Percentiles rank a stretch among this genome's conserved stretches.
Evolutionary conservation across 1,140 invertebrate genomes (phyloP).

Genomic region (Drosophila obscura): DNA sequence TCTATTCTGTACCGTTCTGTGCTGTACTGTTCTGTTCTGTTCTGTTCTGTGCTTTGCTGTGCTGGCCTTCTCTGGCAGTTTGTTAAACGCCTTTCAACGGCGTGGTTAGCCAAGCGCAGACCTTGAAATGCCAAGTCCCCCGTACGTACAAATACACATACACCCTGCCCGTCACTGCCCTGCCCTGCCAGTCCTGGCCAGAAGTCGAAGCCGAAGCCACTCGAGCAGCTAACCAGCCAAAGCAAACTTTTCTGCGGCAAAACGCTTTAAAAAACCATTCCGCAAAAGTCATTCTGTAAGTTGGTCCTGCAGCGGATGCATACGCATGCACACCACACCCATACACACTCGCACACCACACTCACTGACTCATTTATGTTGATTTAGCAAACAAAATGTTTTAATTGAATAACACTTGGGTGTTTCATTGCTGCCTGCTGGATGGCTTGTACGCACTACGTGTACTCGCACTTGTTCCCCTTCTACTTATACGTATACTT

Average conservation of each 20-base stretch:
- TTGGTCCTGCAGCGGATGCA: conserved; percentile 27
- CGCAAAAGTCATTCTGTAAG: conserved; percentile 71
- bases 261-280: conserved; percentile 62
- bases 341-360: not conserved
- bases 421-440: conserved; percentile 32
- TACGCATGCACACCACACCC: not conserved
- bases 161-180: not conserved
- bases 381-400: conserved; percentile 78
- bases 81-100: conserved; percentile 81
- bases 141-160: not conserved
- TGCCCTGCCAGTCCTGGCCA: conserved; percentile 22
- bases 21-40: no score
- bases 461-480: conserved; percentile 18
- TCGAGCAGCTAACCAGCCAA: conserved; percentile 60
- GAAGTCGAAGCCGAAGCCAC: conserved; percentile 44
- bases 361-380: conserved; percentile 50
- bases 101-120: conserved; percentile 76
- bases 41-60: no score
- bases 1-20: no score
- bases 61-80: conserved; percentile 49
- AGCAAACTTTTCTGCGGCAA: conserved; percentile 67
- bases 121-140: conserved; percentile 65
- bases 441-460: not conserved
- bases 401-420: conserved; percentile 71
- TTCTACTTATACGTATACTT: conserved; percentile 20